A percentile compares a stretch with the other conserved stretches of the same genome.
phyloP scores from a whole-genome alignment of 2,797 vertebrate species.

The Sparidentex hasta region DNA sequence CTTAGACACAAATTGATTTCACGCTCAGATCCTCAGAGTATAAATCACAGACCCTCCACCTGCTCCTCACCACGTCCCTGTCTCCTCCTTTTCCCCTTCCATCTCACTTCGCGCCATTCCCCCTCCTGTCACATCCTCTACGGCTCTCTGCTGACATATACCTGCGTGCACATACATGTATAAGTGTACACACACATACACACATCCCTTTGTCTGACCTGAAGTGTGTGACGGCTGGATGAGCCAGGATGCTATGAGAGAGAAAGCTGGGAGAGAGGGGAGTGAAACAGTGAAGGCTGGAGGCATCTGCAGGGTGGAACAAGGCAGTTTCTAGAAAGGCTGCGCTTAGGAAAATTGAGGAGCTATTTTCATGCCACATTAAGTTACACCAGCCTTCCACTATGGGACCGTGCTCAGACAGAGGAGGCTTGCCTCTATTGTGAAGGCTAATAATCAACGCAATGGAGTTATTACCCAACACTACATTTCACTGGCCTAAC shows the following conservation, averaged over 20 bases:
- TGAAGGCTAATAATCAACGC: conserved; percentile 77
- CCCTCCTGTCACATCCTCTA: conserved; percentile 7
- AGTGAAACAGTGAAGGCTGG: conserved; percentile 66
- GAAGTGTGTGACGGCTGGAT: conserved; percentile 52
- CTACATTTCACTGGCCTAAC: conserved; percentile 66
- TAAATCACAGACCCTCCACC: conserved; percentile 68
- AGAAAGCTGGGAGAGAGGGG: conserved; percentile 37
- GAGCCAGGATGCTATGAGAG: conserved; percentile 40
- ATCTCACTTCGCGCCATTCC: conserved; percentile 43
- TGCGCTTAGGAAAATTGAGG: conserved; percentile 75
- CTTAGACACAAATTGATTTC: conserved; percentile 77
- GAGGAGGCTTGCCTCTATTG: conserved; percentile 68
- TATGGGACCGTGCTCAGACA: conserved; percentile 61
- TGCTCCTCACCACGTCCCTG: conserved; percentile 40
- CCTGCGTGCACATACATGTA: conserved; percentile 1
- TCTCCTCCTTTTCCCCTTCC: conserved; percentile 33
- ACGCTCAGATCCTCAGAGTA: conserved; percentile 60
- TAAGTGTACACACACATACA: conserved; percentile 21
- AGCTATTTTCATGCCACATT: conserved; percentile 84
- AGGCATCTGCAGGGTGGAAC: conserved; percentile 66
- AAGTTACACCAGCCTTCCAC: conserved; percentile 73
- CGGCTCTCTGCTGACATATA: conserved; percentile 26
- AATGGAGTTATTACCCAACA: conserved; percentile 73
- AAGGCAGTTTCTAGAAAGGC: conserved; percentile 62
- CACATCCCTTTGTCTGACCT: conserved; percentile 11